Evolutionary conservation across 1,140 invertebrate species (phyloP).

Genomic region (Steinernema feltiae): DNA sequence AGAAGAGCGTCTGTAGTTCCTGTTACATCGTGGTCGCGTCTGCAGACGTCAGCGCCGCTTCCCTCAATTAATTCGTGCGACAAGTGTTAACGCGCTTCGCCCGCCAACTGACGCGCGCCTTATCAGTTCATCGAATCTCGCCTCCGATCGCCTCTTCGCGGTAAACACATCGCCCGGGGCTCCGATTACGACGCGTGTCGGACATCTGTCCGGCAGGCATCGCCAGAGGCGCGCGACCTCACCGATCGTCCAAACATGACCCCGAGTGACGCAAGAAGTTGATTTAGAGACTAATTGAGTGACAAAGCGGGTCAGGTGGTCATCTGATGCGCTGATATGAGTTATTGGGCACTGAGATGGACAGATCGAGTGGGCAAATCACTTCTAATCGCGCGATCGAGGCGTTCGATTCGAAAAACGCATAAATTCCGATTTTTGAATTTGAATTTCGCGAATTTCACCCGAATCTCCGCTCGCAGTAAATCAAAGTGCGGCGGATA

Average conservation of each 20-base stretch:
- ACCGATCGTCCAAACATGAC: background rate
- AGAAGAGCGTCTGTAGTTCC: background rate
- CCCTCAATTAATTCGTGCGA: background rate
- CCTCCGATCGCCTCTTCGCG: background rate
- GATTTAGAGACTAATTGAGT: slow-evolving; percentile 14
- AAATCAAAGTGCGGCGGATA: too few species aligned
- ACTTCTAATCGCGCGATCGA: background rate
- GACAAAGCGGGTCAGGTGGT: slow-evolving; percentile 10
- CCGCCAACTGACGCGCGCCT: slow-evolving; percentile 8
- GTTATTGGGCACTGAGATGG: background rate
- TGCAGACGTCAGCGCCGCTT: background rate
- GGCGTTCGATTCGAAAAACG: background rate
- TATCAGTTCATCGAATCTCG: background rate
- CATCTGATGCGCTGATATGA: background rate
- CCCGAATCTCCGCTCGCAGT: too few species aligned
- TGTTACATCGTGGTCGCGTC: background rate
- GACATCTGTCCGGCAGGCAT: background rate
- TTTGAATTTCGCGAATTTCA: background rate
- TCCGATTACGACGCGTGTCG: background rate
- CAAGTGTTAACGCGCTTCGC: slow-evolving; percentile 1
- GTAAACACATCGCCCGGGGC: background rate
- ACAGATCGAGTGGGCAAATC: background rate
- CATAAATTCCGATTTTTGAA: background rate
- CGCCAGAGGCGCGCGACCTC: background rate
- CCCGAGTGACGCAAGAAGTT: background rate